Conservation (phyloP, 2,113 vertebrate species). For the Cygnus atratus region DNA sequence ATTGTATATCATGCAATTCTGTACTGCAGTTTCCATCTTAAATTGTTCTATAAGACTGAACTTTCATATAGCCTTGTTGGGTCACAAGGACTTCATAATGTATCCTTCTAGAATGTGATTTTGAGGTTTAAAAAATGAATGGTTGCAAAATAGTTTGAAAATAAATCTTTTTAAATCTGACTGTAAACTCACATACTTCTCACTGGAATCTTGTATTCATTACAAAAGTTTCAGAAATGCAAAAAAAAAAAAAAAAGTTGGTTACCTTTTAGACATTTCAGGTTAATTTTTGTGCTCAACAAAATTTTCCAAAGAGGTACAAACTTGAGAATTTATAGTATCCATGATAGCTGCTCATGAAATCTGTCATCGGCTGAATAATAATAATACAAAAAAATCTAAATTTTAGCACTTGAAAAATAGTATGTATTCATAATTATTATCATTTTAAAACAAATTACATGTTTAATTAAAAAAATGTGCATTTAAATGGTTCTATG, state of each 20-base stretch:
- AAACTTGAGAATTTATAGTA: background rate
- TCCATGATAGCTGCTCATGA: background rate
- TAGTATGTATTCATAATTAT: background rate
- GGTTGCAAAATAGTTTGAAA: background rate
- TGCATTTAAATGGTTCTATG: background rate
- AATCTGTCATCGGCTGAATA: background rate
- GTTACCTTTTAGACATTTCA: background rate
- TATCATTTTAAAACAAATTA: background rate
- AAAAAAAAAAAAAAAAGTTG: background rate
- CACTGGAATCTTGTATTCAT: background rate
- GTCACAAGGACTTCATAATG: background rate
- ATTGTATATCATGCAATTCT: background rate
- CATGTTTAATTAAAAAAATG: background rate
- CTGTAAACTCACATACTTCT: background rate
- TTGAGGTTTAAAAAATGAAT: background rate
- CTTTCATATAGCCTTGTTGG: background rate
- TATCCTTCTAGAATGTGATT: background rate
- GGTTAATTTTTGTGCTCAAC: background rate
- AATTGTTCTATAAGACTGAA: background rate
- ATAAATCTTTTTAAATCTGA: background rate
- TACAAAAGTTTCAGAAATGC: background rate
- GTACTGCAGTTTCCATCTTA: background rate
- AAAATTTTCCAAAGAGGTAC: background rate
- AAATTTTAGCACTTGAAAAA: background rate
- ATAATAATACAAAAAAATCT: too few species aligned